These are phyloP conservation scores for Rotaria socialis DNA, from an alignment of 2,888 invertebrate genomes.

Conservation along the genomic window DNA sequence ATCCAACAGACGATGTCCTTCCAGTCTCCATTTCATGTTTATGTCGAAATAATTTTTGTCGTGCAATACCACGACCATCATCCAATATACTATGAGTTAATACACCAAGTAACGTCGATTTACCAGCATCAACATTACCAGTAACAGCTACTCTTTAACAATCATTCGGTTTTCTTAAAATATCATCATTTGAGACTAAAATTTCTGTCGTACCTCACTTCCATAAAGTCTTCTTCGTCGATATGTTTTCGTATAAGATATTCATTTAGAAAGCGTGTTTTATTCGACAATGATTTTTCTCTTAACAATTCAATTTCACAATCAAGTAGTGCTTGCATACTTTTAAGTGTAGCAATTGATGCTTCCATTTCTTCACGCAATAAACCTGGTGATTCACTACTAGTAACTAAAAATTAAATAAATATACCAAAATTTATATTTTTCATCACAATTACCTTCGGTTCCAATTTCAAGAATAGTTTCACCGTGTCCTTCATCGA, in stretches of 20 bases:
- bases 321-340: conserved; percentile 74
- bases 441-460: conserved; percentile 63
- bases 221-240: conserved; percentile 81
- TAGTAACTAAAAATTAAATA: conserved; percentile 63
- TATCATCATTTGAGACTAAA: too few relatives aligned
- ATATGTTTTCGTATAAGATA: conserved; percentile 79
- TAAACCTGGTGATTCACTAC: conserved; percentile 67
- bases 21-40: conserved; percentile 94
- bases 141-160: conserved; percentile 82
- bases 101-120: conserved; percentile 91
- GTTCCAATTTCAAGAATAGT: conserved; percentile 79
- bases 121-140: conserved; percentile 98
- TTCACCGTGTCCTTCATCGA: conserved; percentile 84
- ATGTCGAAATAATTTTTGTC: conserved; percentile 89
- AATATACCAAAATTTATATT: background rate
- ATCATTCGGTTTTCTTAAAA: background rate
- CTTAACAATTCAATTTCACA: conserved; percentile 85
- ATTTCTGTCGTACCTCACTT: conserved; percentile 64
- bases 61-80: conserved; percentile 84
- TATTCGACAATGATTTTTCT: conserved; percentile 57
- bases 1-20: conserved; percentile 95
- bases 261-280: conserved; percentile 68
- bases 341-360: conserved; percentile 81
- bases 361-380: conserved; percentile 78
- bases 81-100: conserved; percentile 95